Conservation (phyloP, 2,888 invertebrate genomes). For the Erpobdella octoculata region DNA sequence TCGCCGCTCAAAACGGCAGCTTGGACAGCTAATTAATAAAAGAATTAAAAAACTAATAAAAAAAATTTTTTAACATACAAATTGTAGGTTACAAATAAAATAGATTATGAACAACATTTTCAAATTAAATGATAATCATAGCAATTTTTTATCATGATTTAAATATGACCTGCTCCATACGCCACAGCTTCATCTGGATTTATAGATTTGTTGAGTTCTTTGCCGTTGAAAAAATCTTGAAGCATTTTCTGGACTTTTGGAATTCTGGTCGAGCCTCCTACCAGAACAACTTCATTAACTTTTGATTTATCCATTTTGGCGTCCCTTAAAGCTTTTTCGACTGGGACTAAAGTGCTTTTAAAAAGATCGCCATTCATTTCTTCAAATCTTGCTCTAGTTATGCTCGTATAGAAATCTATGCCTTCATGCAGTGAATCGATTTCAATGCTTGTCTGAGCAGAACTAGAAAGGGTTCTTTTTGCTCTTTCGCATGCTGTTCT, state of each 20-base stretch:
- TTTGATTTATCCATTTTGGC: slow-evolving; percentile 36
- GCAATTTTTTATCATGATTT: background rate
- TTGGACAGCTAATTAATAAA: slow-evolving; percentile 45
- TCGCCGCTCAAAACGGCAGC: slow-evolving; percentile 66
- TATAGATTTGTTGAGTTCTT: slow-evolving; percentile 37
- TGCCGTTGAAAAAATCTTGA: slow-evolving; percentile 36
- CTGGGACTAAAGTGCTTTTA: slow-evolving; percentile 37
- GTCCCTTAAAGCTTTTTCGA: slow-evolving; percentile 38
- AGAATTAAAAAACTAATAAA: too few species aligned
- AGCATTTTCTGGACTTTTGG: slow-evolving; percentile 39
- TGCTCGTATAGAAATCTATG: slow-evolving; percentile 86
- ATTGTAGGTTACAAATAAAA: too few species aligned
- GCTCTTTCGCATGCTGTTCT: slow-evolving; percentile 76
- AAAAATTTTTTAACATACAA: too few species aligned
- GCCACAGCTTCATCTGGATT: slow-evolving; percentile 37
- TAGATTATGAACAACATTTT: too few species aligned
- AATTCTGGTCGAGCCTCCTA: slow-evolving; percentile 40
- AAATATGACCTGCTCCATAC: slow-evolving; percentile 35
- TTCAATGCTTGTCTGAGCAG: slow-evolving; percentile 64
- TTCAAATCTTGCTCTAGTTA: slow-evolving; percentile 90
- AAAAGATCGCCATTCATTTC: slow-evolving; percentile 84
- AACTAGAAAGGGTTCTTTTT: slow-evolving; percentile 59
- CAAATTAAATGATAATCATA: background rate
- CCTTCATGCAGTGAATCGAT: slow-evolving; percentile 90
- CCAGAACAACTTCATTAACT: slow-evolving; percentile 40